A percentile compares a stretch with the other conserved stretches of the same genome.
phyloP scores from a whole-genome alignment of 2,888 invertebrate genomes.

The Sepiola atlantica region DNA sequence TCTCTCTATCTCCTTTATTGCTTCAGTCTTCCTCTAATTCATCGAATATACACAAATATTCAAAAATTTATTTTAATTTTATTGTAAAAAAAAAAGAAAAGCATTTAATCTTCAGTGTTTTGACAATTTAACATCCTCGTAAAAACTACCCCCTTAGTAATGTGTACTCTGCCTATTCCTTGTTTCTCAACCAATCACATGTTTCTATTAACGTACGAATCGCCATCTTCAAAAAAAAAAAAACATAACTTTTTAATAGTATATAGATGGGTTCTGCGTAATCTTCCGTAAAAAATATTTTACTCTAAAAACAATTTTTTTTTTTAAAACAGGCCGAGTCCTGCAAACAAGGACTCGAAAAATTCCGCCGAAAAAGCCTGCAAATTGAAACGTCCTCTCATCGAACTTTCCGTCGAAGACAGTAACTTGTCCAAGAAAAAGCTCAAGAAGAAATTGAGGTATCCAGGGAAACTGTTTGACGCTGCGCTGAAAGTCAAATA shows the following conservation, averaged over 20 bases:
- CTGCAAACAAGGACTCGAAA: not conserved
- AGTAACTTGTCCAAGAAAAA: conserved; percentile 82
- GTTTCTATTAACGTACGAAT: too few relatives aligned
- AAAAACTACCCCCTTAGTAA: not conserved
- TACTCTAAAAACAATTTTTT: not conserved
- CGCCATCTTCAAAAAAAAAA: too few relatives aligned
- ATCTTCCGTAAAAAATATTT: too few relatives aligned
- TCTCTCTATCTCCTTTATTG: too few relatives aligned
- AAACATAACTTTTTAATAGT: too few relatives aligned
- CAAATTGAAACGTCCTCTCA: conserved; percentile 59
- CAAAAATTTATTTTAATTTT: too few relatives aligned
- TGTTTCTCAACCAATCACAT: conserved; percentile 51
- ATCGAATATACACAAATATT: too few relatives aligned
- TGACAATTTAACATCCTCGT: too few relatives aligned
- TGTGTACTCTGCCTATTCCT: not conserved
- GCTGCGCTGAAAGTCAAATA: conserved; percentile 59
- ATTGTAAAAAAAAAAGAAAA: too few relatives aligned
- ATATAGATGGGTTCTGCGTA: too few relatives aligned
- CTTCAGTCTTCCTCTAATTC: too few relatives aligned
- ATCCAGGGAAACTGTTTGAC: conserved; percentile 81
- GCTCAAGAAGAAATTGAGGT: conserved; percentile 87
- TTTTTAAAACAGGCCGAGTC: not conserved
- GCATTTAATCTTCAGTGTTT: too few relatives aligned
- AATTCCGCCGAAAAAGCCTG: not conserved
- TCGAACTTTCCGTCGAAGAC: conserved; percentile 59